Conservation (phyloP, 2,888 invertebrate species). For the Chironomus riparius region DNA sequence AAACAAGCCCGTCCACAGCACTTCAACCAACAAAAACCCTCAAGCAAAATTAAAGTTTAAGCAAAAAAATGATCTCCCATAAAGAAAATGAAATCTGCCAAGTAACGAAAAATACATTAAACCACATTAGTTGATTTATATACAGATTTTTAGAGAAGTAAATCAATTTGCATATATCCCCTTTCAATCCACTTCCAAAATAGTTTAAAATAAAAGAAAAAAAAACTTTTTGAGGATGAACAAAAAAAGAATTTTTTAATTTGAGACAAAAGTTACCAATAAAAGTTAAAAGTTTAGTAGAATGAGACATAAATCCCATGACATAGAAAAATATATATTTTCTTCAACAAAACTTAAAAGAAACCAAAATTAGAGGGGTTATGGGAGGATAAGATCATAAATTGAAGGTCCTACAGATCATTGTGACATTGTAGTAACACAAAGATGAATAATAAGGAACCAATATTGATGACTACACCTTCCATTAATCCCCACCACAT, state of each 20-base stretch:
- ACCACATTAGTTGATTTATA: background rate
- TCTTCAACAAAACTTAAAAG: background rate
- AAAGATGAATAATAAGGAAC: no score
- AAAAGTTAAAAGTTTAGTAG: background rate
- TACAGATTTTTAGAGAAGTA: no score
- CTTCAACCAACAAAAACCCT: background rate
- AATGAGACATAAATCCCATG: background rate
- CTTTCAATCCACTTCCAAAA: background rate
- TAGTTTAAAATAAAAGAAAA: background rate
- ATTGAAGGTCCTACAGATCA: no score
- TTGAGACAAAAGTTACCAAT: background rate
- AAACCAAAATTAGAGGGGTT: no score
- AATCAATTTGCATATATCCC: no score
- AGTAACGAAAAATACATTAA: background rate
- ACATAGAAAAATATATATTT: background rate
- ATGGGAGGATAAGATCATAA: no score
- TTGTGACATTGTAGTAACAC: no score
- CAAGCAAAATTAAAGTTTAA: background rate
- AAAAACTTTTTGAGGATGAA: no score
- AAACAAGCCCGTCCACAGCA: no score
- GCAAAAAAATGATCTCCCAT: conserved; percentile 1
- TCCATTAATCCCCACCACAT: background rate
- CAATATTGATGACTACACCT: no score
- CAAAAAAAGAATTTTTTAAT: background rate
- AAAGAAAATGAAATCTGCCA: conserved; percentile 7